Percentiles rank a stretch among this genome's conserved stretches.
Conservation (phyloP, 1,140 invertebrate species). For the Drosophila fuyamai region DNA sequence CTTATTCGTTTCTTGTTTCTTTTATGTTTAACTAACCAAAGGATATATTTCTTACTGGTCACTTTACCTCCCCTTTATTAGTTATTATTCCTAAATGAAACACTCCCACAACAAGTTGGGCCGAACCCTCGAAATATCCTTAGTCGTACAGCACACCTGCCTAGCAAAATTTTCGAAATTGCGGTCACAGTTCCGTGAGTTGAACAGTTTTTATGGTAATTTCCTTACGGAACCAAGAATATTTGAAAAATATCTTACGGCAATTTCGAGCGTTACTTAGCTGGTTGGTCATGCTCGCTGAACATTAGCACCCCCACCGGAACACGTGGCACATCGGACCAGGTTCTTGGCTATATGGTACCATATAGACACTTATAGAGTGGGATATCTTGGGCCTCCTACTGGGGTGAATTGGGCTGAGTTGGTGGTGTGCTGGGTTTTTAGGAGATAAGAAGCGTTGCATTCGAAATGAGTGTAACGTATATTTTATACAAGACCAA, state of each 20-base stretch:
- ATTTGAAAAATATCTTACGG: conserved; percentile 49
- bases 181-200: conserved; percentile 75
- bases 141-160: conserved; percentile 63
- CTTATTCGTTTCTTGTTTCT: neutral
- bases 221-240: conserved; percentile 58
- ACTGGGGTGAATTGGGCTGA: conserved; percentile 40
- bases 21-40: neutral
- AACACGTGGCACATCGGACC: conserved; percentile 61
- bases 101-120: conserved; percentile 7
- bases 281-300: conserved; percentile 64
- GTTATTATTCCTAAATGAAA: conserved; percentile 8
- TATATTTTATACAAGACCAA: conserved; percentile 74
- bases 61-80: neutral
- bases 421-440: conserved; percentile 56
- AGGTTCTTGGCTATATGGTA: conserved; percentile 14
- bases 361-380: neutral
- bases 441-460: conserved; percentile 66
- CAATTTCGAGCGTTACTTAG: conserved; percentile 64
- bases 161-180: conserved; percentile 51
- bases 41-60: neutral
- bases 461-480: conserved; percentile 80
- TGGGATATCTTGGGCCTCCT: conserved; percentile 45
- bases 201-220: conserved; percentile 78
- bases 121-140: conserved; percentile 42
- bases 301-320: conserved; percentile 42